Evolutionary conservation across 1,140 invertebrate genomes (phyloP).

Genomic region (Aricia agestis): DNA sequence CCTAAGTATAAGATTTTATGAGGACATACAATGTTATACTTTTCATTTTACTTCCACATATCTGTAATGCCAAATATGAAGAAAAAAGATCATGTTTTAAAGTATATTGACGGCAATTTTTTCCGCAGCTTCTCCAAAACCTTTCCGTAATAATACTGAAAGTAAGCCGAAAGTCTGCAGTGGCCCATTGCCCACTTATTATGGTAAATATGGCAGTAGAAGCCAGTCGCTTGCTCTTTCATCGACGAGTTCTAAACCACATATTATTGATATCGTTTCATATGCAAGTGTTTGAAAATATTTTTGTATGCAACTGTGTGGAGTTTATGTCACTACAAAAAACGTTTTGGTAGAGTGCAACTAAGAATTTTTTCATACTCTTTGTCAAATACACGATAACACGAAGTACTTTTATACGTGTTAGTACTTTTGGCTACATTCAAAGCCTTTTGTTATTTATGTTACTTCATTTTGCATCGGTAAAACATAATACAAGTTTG

Average conservation of each 20-base stretch:
- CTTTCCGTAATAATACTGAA: constrained; percentile 12
- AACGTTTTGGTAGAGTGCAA: background rate
- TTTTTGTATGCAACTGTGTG: background rate
- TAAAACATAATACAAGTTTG: background rate
- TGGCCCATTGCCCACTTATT: constrained; percentile 8
- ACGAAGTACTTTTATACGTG: background rate
- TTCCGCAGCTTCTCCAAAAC: constrained; percentile 9
- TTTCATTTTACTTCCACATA: background rate
- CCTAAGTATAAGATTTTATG: too few species aligned
- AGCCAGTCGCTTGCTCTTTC: background rate
- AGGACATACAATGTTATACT: too few species aligned
- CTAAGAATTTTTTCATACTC: too few species aligned
- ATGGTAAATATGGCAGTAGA: constrained; percentile 3
- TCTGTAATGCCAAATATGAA: background rate
- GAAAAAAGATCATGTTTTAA: background rate
- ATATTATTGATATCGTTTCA: background rate
- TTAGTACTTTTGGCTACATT: too few species aligned
- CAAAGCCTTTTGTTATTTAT: too few species aligned
- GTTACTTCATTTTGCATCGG: too few species aligned
- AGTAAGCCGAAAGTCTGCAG: constrained; percentile 11
- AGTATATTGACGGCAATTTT: background rate
- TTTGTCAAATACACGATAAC: background rate
- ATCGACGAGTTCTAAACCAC: background rate
- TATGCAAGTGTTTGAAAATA: background rate
- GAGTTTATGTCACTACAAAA: constrained; percentile 1